phyloP scores from a whole-genome alignment of 2,888 invertebrate genomes.

The Callinectes sapidus region DNA sequence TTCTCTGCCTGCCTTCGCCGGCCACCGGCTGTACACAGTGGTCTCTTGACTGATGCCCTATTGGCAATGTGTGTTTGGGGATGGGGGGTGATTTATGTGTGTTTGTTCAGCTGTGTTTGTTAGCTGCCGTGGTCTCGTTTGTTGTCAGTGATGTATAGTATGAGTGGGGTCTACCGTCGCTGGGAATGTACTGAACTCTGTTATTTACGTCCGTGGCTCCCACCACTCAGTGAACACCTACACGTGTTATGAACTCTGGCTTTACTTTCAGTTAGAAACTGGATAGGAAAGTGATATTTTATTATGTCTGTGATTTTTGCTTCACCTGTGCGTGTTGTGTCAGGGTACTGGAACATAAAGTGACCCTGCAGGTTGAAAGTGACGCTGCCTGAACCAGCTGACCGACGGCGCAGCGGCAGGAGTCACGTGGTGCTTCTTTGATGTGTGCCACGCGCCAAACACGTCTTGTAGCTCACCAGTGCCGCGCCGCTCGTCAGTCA shows the following conservation, averaged over 20 bases:
- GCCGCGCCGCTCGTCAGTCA: neutral
- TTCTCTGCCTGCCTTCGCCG: neutral
- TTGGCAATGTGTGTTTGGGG: conserved; percentile 1
- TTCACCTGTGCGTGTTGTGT: neutral
- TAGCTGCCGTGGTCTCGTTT: conserved; percentile 21
- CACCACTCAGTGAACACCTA: neutral
- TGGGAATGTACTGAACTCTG: neutral
- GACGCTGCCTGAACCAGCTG: neutral
- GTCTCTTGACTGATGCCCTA: neutral
- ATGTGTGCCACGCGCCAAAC: neutral
- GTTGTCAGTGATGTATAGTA: conserved; percentile 21
- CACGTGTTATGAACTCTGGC: neutral
- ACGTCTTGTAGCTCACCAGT: neutral
- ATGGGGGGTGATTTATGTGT: conserved; percentile 5
- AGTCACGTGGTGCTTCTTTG: neutral
- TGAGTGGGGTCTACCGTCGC: neutral
- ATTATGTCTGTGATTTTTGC: neutral
- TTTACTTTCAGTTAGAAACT: neutral
- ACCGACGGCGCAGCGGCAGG: neutral
- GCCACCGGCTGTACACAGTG: neutral
- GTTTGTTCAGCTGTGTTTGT: conserved; percentile 25
- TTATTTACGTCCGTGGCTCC: neutral
- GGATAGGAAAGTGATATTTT: neutral
- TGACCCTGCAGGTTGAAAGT: neutral
- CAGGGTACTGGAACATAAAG: neutral